These are phyloP conservation scores for Drosophila neonasuta DNA, from an alignment of 2,888 invertebrate genomes.

Conservation along the genomic window DNA sequence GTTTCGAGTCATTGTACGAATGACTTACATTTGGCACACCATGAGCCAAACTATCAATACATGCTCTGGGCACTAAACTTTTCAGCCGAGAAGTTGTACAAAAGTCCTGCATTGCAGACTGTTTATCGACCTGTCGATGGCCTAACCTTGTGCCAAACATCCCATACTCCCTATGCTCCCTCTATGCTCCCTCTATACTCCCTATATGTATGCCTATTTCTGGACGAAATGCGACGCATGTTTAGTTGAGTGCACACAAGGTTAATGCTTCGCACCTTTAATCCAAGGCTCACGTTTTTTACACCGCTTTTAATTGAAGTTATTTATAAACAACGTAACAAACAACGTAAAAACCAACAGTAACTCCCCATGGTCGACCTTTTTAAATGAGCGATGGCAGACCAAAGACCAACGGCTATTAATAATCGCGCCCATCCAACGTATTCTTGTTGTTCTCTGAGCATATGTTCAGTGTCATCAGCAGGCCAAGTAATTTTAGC, in stretches of 20 bases:
- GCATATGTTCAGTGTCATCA: constrained; percentile 34
- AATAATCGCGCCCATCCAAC: constrained; percentile 22
- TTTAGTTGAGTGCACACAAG: constrained; percentile 55
- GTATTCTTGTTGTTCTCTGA: background rate
- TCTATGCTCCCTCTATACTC: no score
- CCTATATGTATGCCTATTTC: constrained; percentile 32
- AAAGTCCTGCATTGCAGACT: background rate
- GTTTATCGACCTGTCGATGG: constrained; percentile 15
- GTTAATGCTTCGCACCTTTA: constrained; percentile 43
- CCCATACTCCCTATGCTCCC: no score
- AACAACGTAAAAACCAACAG: constrained; percentile 6
- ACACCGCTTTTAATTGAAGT: constrained; percentile 3
- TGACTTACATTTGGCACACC: constrained; percentile 59
- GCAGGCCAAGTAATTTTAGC: constrained; percentile 10
- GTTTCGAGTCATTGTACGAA: constrained; percentile 71
- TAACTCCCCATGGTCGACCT: constrained; percentile 14
- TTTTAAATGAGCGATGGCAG: constrained; percentile 17
- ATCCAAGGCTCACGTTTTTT: constrained; percentile 25
- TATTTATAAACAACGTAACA: background rate
- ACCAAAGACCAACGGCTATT: constrained; percentile 30
- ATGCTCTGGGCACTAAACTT: background rate
- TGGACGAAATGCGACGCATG: constrained; percentile 37
- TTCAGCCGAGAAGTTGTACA: background rate
- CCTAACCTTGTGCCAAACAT: constrained; percentile 30
- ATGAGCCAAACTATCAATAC: constrained; percentile 12